Evolutionary conservation across 2,113 vertebrate genomes (phyloP).

Genomic region (Dromiciops gliroides): DNA sequence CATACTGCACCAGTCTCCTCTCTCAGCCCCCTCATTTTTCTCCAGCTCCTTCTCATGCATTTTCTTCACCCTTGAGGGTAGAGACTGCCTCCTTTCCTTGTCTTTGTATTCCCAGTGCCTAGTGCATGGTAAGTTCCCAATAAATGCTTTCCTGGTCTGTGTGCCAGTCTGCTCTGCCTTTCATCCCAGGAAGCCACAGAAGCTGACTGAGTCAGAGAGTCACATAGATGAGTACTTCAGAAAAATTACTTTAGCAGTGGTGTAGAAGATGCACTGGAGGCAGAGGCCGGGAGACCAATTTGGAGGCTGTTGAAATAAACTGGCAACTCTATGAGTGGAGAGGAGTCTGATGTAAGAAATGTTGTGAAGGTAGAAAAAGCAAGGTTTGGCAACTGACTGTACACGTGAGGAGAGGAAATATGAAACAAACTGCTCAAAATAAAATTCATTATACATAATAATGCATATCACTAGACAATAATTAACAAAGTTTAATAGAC

Average conservation of each 20-base stretch:
- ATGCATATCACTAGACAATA: accelerated
- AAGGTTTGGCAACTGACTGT: neutral
- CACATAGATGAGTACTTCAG: neutral
- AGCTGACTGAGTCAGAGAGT: neutral
- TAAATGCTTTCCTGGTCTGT: neutral
- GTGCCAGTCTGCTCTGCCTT: neutral
- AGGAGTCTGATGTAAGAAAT: neutral
- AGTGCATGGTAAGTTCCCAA: neutral
- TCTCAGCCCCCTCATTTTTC: neutral
- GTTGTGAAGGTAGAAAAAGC: neutral
- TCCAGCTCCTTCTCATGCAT: neutral
- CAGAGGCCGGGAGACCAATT: neutral
- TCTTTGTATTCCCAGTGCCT: neutral
- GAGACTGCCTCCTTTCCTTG: neutral
- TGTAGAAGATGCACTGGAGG: neutral
- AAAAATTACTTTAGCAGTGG: neutral
- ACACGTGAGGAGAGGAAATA: neutral
- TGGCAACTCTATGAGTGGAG: neutral
- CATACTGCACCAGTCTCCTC: neutral
- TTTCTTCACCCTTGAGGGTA: neutral
- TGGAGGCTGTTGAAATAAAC: neutral
- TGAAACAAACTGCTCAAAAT: neutral
- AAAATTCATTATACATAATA: accelerated
- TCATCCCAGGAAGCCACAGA: neutral
- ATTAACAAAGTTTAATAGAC: accelerated